Evolutionary conservation across 2,888 invertebrate species (phyloP).

Genomic region (Apoderus coryli): DNA sequence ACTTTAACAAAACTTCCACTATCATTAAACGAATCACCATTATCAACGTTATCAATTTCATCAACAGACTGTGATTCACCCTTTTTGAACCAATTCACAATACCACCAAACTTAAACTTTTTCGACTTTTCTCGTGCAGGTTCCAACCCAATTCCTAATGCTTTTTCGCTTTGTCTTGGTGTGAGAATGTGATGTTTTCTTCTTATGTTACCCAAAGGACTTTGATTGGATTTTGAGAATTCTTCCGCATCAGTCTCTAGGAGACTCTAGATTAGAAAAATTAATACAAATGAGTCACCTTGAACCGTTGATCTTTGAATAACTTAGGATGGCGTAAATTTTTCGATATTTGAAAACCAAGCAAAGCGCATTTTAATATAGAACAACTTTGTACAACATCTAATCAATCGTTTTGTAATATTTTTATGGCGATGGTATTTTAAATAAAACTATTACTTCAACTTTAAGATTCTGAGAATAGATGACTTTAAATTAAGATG

Average conservation of each 20-base stretch:
- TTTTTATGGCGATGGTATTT: too few species aligned
- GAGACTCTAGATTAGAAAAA: slow-evolving; percentile 44
- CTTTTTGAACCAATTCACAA: slow-evolving; percentile 47
- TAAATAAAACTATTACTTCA: too few species aligned
- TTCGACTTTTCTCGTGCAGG: slow-evolving; percentile 34
- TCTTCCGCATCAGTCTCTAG: slow-evolving; percentile 70
- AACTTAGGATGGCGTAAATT: too few species aligned
- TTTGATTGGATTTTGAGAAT: slow-evolving; percentile 56
- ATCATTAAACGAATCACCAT: slow-evolving; percentile 30
- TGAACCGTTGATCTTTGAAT: too few species aligned
- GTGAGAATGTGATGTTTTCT: slow-evolving; percentile 64
- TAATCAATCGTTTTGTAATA: too few species aligned
- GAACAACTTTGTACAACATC: too few species aligned
- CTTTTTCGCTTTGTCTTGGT: slow-evolving; percentile 71
- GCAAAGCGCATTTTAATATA: too few species aligned
- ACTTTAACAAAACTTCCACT: slow-evolving; percentile 34
- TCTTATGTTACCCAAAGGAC: slow-evolving; percentile 59
- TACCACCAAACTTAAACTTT: slow-evolving; percentile 50
- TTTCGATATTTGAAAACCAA: too few species aligned
- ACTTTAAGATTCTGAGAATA: too few species aligned
- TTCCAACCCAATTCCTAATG: slow-evolving; percentile 45
- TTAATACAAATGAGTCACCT: slow-evolving; percentile 2
- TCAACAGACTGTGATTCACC: slow-evolving; percentile 35
- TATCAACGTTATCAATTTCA: slow-evolving; percentile 40
- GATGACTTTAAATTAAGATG: too few species aligned